Percentiles rank a stretch among this genome's conserved stretches.
These are phyloP conservation scores for Eucidaris tribuloides DNA, from an alignment of 35 echinoderm and acorn worm genomes.

Conservation along the genomic window DNA sequence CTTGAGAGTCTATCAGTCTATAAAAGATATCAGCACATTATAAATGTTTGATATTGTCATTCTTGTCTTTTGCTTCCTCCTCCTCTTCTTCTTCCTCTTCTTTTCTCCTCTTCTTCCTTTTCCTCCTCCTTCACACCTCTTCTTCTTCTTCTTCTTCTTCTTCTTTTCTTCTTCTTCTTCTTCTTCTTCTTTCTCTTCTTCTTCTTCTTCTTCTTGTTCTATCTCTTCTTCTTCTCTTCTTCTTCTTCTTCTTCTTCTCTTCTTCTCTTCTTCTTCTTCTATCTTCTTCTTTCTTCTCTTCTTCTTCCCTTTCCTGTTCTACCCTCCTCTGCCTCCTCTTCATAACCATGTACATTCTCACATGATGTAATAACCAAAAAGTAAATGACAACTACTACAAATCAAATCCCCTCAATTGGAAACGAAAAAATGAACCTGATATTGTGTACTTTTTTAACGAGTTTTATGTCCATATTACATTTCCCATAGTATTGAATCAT, in stretches of 20 bases:
- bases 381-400: neutral
- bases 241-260: too few relatives aligned
- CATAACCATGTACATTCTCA: neutral
- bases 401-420: neutral
- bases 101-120: too few relatives aligned
- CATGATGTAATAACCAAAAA: neutral
- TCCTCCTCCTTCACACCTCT: too few relatives aligned
- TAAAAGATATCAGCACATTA: neutral
- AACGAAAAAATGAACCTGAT: neutral
- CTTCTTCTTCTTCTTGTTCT: too few relatives aligned
- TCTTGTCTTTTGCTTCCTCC: neutral
- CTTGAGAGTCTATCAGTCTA: too few relatives aligned
- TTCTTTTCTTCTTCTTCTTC: neutral
- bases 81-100: neutral
- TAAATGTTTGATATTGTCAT: neutral
- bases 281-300: too few relatives aligned
- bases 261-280: too few relatives aligned
- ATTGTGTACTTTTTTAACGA: neutral
- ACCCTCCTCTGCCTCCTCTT: neutral
- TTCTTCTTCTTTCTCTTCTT: too few relatives aligned
- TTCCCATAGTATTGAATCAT: neutral
- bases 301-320: neutral
- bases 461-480: neutral
- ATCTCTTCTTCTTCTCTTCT: too few relatives aligned
- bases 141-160: neutral